Evolutionary conservation across 2,888 invertebrate species (phyloP), one percentile per base, ranked within the genome.

Genomic region (Synergus gifuensis): DNA sequence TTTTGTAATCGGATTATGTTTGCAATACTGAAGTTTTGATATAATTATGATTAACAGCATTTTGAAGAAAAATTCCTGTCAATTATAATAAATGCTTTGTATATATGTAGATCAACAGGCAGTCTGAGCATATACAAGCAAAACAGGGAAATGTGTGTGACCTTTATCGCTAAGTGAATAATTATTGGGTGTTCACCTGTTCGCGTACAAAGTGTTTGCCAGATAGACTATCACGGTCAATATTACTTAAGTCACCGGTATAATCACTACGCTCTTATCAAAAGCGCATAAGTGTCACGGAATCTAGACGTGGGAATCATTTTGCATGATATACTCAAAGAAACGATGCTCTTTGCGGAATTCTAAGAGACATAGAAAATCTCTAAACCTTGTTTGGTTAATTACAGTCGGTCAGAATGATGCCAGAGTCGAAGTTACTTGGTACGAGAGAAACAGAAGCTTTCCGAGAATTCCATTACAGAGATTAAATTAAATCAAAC

Each of bases 161-260:
- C 73, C 73, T 58, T 60, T 78, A 83, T 81, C 81, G 62, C 76
- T 64, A 78, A 81, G 76, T 83, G 82, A 82, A 83, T 83, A 83
- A 83, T 83, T 81, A 81, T 78, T 78, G 76, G 73, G 77, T 79
- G 80, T 77, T 81, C 82, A 81, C 81, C 82, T 83, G 83, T 81
- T 82, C 28, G 78, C 80, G 60, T 77, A 28, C 73, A 78, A 79
- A 79, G 81, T 81, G 80, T 80, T 80, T 78, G 78, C 78, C 46
- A 81, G 82, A 84, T 84, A 84, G 78, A 81, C 76, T 46, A 62
- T 78, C 67, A 64, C 49, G 42, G 77, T 79, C 79, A 77, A 79
- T 79, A 62, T 42, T 44, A 36, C 64, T 80, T 79, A 82, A 82
- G 80, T 80, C 78, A 69, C 58, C 36, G 40, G 73, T 46, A 79